phyloP scores from a whole-genome alignment of 2,797 vertebrate genomes.

The Microctenopoma lineatum region DNA sequence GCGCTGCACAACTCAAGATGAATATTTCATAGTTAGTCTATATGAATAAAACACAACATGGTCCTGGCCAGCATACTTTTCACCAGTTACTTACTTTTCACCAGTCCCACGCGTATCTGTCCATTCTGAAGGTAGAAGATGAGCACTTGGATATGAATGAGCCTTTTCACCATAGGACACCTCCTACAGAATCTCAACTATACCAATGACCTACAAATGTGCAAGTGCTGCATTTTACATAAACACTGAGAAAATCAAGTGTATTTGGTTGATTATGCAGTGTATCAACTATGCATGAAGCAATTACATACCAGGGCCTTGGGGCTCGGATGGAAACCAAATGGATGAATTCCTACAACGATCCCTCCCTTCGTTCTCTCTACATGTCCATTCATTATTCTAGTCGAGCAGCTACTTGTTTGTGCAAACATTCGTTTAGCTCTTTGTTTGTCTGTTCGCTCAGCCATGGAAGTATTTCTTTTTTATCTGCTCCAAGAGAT shows the following conservation, averaged over 20 bases:
- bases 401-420: slow-evolving; percentile 60
- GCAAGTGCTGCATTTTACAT: slow-evolving; percentile 33
- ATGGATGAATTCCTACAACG: slow-evolving; percentile 63
- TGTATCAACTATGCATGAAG: slow-evolving; percentile 82
- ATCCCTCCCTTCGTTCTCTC: slow-evolving; percentile 42
- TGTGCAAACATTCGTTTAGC: slow-evolving; percentile 71
- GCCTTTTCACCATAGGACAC: slow-evolving; percentile 38
- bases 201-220: slow-evolving; percentile 30
- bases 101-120: slow-evolving; percentile 36
- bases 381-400: slow-evolving; percentile 72
- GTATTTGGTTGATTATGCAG: slow-evolving; percentile 76
- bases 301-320: slow-evolving; percentile 72
- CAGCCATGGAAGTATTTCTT: slow-evolving; percentile 28
- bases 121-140: slow-evolving; percentile 32
- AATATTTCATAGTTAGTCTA: slow-evolving; percentile 76
- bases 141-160: slow-evolving; percentile 51
- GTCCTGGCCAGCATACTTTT: slow-evolving; percentile 53
- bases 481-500: slow-evolving; percentile 21
- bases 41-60: slow-evolving; percentile 77
- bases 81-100: slow-evolving; percentile 42
- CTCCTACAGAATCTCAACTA: slow-evolving; percentile 42
- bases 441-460: slow-evolving; percentile 63
- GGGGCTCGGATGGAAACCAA: slow-evolving; percentile 64
- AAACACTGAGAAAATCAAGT: slow-evolving; percentile 50
- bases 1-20: slow-evolving; percentile 56